Evolutionary conservation across 2,888 invertebrate species (phyloP), one percentile per base, ranked within the genome.

Genomic region (Melieria omissa): DNA sequence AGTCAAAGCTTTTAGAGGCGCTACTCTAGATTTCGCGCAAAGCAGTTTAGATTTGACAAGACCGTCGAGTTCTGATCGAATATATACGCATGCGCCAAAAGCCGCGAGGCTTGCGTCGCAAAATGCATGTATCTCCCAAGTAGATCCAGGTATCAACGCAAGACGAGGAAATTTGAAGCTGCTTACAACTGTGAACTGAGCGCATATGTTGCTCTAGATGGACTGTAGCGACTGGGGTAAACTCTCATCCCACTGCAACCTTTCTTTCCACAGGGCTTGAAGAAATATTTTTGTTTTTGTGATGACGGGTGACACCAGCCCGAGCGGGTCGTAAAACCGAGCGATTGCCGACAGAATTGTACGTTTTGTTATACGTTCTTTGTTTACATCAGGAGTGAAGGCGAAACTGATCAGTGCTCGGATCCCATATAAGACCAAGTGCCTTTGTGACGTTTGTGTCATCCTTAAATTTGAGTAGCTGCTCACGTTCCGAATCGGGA

Each of bases 1-100:
- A 8, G 70, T 72, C 12, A 72, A 41, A 4, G 72, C 62, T 55
- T 75, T 62, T 4, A 71, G n/a, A 2, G 70, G 72, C 7, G 72
- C 57, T 1, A 75, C 74, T 10, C 74, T 58, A 4, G 75, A 74
- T 44, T 75, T 75, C 7, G 71, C 71, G 9, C 68, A 74, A 7
- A 75, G 57, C 4, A 75, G 57, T n/a, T 42, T 9, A 4, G 49
- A 6, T 29, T 8, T 60, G 4, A 66, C 9, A 4, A 46, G 9
- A 9, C 54, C 65, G 14, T 41, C 29, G 3, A 6, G 9, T 7
- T 65, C 14, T 0, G 75, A 61, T 1, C 58, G 64, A 1, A 68
- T 62, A 29, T 75, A 75, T 4, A 73, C 63, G 44, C 73, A 72
- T 4, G 64, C 63, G 55, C 73, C 72, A 54, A 71, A 72, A 4